These are phyloP conservation scores for Calliopsis andreniformis DNA, from an alignment of 1,140 invertebrate species.

Conservation along the genomic window DNA sequence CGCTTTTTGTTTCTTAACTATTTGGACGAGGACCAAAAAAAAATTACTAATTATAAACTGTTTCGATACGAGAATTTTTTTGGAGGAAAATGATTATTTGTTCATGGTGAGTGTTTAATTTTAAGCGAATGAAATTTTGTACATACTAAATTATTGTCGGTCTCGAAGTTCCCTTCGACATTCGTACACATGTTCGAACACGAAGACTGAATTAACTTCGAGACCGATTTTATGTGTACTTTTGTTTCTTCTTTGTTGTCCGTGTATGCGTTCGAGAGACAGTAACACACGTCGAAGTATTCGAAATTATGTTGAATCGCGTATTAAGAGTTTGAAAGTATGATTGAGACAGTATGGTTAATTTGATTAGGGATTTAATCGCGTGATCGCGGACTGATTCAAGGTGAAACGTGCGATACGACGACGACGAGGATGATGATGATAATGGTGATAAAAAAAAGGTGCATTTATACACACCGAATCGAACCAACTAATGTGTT, in stretches of 20 bases:
- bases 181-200: conserved; percentile 17
- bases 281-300: conserved; percentile 33
- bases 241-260: conserved; percentile 56
- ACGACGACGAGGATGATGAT: conserved; percentile 58
- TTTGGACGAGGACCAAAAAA: conserved; percentile 58
- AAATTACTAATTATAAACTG: conserved; percentile 23
- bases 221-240: conserved; percentile 56
- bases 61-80: conserved; percentile 1
- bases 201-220: conserved; percentile 48
- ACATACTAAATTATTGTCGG: conserved; percentile 73
- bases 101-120: conserved; percentile 59
- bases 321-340: conserved; percentile 61
- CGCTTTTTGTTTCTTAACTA: conserved; percentile 44
- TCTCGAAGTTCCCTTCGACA: conserved; percentile 47
- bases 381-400: conserved; percentile 70
- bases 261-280: conserved; percentile 22
- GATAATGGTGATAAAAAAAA: no score
- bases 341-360: conserved; percentile 66
- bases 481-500: conserved; percentile 35
- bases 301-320: conserved; percentile 43
- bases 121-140: conserved; percentile 70
- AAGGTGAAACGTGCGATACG: conserved; percentile 49
- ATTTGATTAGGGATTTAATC: conserved; percentile 66
- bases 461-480: conserved; percentile 50
- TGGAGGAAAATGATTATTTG: conserved; percentile 20